A percentile compares a stretch with the other conserved stretches of the same genome.
These are phyloP conservation scores for Portevinia maculata DNA, from an alignment of 2,888 invertebrate species.

Conservation along the genomic window DNA sequence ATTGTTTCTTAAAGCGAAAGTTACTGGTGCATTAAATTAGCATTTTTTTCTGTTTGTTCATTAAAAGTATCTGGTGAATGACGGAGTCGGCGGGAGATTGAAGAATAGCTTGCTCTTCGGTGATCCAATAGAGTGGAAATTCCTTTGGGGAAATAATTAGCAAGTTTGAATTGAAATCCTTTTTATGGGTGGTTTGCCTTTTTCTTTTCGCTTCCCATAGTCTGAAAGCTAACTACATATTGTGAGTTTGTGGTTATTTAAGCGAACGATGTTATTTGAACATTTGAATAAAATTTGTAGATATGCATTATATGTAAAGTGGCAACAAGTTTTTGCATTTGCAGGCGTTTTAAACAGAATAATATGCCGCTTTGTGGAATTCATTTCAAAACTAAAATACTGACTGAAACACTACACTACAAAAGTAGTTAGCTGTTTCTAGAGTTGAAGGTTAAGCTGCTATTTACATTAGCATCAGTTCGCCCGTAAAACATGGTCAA, in stretches of 20 bases:
- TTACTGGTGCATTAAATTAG: constrained; percentile 63
- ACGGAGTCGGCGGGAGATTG: neutral
- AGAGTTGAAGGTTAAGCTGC: no score
- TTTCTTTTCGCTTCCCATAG: constrained; percentile 19
- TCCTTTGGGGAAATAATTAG: constrained; percentile 45
- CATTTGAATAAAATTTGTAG: neutral
- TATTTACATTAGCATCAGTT: no score
- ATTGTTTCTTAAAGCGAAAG: constrained; percentile 52
- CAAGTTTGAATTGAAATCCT: constrained; percentile 53
- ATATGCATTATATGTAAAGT: neutral
- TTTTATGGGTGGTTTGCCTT: constrained; percentile 42
- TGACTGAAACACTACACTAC: no score
- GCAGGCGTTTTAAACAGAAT: no score
- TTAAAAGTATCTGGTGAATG: constrained; percentile 2
- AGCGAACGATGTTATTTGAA: neutral
- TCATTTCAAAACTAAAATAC: no score
- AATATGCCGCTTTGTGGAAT: no score
- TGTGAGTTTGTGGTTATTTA: constrained; percentile 4
- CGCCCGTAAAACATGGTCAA: no score
- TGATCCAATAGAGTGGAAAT: constrained; percentile 31
- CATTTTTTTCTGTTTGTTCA: constrained; percentile 31
- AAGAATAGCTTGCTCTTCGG: constrained; percentile 32
- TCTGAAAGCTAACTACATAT: constrained; percentile 18
- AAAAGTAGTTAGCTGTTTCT: no score
- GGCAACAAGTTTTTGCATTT: neutral